These are phyloP conservation scores for Caenorhabditis sp. DNA, from an alignment of 2,888 invertebrate species.

Conservation along the genomic window DNA sequence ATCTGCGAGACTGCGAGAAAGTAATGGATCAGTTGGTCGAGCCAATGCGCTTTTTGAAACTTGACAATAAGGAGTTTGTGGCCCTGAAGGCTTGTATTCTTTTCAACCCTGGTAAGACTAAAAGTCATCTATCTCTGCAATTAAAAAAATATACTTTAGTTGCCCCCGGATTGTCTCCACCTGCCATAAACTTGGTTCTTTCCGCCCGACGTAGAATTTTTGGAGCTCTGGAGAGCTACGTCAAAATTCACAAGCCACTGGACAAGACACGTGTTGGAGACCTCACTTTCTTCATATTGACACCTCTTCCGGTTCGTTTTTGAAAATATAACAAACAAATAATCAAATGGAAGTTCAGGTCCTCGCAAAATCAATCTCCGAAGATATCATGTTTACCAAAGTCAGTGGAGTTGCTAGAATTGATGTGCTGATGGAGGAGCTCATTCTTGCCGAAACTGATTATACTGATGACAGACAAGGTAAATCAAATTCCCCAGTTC, in stretches of 20 bases:
- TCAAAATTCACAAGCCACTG: conserved; percentile 90
- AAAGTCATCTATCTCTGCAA: background rate
- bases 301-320: conserved; percentile 78
- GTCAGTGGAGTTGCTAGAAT: conserved; percentile 80
- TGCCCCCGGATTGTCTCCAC: conserved; percentile 89
- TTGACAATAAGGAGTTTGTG: conserved; percentile 98
- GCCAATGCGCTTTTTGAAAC: conserved; percentile 90
- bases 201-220: conserved; percentile 94
- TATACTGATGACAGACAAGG: conserved; percentile 41
- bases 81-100: conserved; percentile 98
- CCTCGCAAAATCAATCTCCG: conserved; percentile 79
- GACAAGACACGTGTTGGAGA: conserved; percentile 97
- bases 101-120: conserved; percentile 93
- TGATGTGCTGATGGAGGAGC: conserved; percentile 81
- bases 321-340: too few species aligned
- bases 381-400: conserved; percentile 81
- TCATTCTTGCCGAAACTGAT: conserved; percentile 79
- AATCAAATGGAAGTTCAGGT: too few species aligned
- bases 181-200: conserved; percentile 90
- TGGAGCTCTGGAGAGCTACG: conserved; percentile 96
- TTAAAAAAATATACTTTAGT: too few species aligned
- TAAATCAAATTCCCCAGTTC: too few species aligned
- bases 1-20: conserved; percentile 93
- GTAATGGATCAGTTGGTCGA: conserved; percentile 97
- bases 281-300: conserved; percentile 85